These are phyloP conservation scores for Kryptolebias ocellatus DNA, from an alignment of 2,797 vertebrate genomes.

Conservation along the genomic window DNA sequence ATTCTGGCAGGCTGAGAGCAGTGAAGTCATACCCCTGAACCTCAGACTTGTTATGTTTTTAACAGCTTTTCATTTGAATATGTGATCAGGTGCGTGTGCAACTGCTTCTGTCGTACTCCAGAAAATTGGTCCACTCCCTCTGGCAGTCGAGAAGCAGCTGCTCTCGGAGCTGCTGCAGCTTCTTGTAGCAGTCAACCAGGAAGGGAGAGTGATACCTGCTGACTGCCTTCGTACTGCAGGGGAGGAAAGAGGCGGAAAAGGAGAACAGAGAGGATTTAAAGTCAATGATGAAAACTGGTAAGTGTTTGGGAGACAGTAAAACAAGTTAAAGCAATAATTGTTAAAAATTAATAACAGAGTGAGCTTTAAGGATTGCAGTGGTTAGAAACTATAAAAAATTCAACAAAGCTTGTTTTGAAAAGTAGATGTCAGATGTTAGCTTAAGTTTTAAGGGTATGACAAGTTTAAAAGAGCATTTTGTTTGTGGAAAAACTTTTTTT, in stretches of 20 bases:
- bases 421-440: too few relatives aligned
- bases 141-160: constrained; percentile 90
- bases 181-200: constrained; percentile 85
- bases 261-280: constrained; percentile 2
- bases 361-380: not conserved
- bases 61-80: constrained; percentile 29
- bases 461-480: too few relatives aligned
- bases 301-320: not conserved
- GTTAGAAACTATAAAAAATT: not conserved
- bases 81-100: constrained; percentile 4
- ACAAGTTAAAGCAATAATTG: not conserved
- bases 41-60: constrained; percentile 24
- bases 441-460: too few relatives aligned
- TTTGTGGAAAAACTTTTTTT: too few relatives aligned
- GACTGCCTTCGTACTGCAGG: constrained; percentile 89
- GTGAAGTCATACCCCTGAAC: constrained; percentile 17
- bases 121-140: constrained; percentile 89
- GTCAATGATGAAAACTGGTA: not conserved
- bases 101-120: constrained; percentile 83
- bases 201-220: constrained; percentile 93
- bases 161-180: constrained; percentile 90
- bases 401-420: not conserved
- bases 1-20: constrained; percentile 37
- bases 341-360: too few relatives aligned
- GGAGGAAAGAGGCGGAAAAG: constrained; percentile 29